phyloP scores from a whole-genome alignment of 2,888 invertebrate species.

The Diploptera punctata region DNA sequence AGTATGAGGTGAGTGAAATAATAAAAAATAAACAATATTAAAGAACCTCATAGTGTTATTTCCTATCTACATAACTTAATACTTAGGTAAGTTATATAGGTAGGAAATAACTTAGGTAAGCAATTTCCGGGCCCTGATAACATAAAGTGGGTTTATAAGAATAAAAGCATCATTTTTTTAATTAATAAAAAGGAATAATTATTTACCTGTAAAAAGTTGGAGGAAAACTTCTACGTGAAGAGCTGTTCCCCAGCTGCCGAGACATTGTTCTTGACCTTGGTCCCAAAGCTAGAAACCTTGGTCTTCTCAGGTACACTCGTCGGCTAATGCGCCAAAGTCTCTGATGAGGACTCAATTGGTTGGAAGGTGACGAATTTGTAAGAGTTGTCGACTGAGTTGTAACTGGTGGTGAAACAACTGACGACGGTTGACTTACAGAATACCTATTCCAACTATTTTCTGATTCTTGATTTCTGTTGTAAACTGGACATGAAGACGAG shows the following conservation, averaged over 20 bases:
- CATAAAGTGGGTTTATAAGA: too few relatives aligned
- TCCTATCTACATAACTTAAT: too few relatives aligned
- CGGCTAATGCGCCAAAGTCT: conserved; percentile 45
- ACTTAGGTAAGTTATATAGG: too few relatives aligned
- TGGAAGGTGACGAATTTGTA: background rate
- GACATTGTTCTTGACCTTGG: background rate
- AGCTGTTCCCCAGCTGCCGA: background rate
- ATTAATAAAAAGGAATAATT: too few relatives aligned
- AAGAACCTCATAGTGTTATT: too few relatives aligned
- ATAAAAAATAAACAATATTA: too few relatives aligned
- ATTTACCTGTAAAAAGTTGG: background rate
- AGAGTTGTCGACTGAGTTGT: background rate
- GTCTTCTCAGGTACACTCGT: conserved; percentile 45
- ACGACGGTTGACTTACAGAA: too few relatives aligned
- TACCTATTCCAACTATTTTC: background rate
- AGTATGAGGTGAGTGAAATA: too few relatives aligned
- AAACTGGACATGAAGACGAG: background rate
- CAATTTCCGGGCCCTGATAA: too few relatives aligned
- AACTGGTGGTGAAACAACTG: background rate
- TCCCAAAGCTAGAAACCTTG: conserved; percentile 43
- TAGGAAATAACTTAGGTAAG: too few relatives aligned
- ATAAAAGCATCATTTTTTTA: too few relatives aligned
- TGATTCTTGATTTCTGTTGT: too few relatives aligned
- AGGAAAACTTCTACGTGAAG: background rate
- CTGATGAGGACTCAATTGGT: background rate